phyloP scores from a whole-genome alignment of 1,140 invertebrate genomes.

The Reticulitermes speratus region DNA sequence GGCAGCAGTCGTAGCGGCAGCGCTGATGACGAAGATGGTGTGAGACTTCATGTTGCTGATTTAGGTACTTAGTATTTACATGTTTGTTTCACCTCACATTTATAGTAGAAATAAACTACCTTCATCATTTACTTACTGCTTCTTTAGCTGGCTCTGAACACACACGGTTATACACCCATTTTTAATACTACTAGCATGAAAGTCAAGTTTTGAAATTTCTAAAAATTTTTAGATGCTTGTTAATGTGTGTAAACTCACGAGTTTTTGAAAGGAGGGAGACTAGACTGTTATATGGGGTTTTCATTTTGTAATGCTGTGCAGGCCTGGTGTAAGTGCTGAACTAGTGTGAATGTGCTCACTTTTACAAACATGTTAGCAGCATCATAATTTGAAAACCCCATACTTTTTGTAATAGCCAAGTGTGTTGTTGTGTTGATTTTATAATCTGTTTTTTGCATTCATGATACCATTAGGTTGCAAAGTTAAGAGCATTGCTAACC shows the following conservation, averaged over 20 bases:
- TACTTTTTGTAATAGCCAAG: no score
- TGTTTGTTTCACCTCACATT: background rate
- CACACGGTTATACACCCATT: background rate
- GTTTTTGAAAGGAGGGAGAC: no score
- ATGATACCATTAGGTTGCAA: no score
- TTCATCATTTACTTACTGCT: background rate
- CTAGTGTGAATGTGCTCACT: no score
- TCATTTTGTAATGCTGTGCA: no score
- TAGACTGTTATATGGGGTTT: no score
- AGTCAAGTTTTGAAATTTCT: background rate
- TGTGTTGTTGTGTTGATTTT: no score
- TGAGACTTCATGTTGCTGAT: conserved; percentile 50
- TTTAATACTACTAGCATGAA: background rate
- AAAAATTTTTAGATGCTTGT: background rate
- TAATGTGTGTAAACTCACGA: background rate
- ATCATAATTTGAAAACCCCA: no score
- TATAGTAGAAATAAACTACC: background rate
- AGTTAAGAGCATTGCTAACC: no score
- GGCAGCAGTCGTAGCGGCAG: conserved; percentile 37
- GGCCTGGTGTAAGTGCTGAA: no score
- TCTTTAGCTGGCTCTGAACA: background rate
- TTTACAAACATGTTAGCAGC: no score
- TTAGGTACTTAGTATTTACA: conserved; percentile 44
- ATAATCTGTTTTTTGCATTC: no score
- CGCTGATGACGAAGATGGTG: conserved; percentile 45